Evolutionary conservation across 1,140 invertebrate genomes (phyloP).

Genomic region (Ceratosolen fusciceps): DNA sequence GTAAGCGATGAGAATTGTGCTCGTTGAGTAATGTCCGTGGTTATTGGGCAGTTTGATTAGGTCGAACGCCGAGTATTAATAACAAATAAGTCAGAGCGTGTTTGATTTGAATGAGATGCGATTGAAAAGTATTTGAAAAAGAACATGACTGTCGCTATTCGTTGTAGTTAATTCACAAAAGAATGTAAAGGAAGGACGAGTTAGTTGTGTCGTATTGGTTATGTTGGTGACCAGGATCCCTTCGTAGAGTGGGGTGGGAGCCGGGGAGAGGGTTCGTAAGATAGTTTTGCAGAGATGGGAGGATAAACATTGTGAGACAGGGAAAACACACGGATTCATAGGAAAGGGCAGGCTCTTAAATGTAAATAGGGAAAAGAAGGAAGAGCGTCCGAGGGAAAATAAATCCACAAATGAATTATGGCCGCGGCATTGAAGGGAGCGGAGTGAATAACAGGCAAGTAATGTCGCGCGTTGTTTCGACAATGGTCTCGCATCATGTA

Average conservation of each 20-base stretch:
- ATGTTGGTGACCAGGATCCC: background rate
- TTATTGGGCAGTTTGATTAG: too few species aligned
- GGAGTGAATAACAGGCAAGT: slow-evolving; percentile 53
- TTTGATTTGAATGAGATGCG: background rate
- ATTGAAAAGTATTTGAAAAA: background rate
- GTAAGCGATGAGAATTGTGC: too few species aligned
- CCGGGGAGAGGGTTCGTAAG: background rate
- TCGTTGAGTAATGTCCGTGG: too few species aligned
- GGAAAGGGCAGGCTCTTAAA: slow-evolving; percentile 35
- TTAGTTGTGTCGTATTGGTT: background rate
- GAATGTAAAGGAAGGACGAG: background rate
- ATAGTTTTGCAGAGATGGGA: background rate
- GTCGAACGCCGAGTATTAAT: too few species aligned
- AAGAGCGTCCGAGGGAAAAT: slow-evolving; percentile 1
- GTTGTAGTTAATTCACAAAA: background rate
- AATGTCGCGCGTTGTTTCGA: slow-evolving; percentile 55
- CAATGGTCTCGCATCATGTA: slow-evolving; percentile 56
- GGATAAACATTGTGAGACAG: background rate
- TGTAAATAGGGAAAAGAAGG: background rate
- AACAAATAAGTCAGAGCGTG: background rate
- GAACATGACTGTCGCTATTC: background rate
- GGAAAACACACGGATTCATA: slow-evolving; percentile 17
- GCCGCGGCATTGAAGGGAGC: slow-evolving; percentile 20
- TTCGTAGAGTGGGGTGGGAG: too few species aligned
- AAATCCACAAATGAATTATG: slow-evolving; percentile 56